A percentile compares a stretch with the other conserved stretches of the same genome.
These are phyloP conservation scores for Tragelaphus oryx DNA, from an alignment of 2,797 vertebrate species.

Conservation along the genomic window DNA sequence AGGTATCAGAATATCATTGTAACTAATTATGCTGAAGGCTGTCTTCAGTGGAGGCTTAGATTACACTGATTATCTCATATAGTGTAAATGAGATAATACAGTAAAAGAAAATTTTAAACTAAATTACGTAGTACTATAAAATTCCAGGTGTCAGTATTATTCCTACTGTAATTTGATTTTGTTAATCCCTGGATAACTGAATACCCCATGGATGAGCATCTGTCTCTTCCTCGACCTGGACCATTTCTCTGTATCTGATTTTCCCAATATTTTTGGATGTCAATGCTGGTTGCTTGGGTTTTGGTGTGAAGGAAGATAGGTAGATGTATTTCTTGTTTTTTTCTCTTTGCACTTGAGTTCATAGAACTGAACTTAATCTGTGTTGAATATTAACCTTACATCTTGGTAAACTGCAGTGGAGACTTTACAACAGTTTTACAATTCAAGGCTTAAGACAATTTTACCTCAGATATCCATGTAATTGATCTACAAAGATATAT, in stretches of 20 bases:
- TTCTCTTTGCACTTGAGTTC: background rate
- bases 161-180: background rate
- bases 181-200: background rate
- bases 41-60: background rate
- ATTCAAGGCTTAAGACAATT: constrained; percentile 21
- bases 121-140: background rate
- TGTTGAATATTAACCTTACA: constrained; percentile 15
- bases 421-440: background rate
- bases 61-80: background rate
- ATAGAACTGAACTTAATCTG: background rate
- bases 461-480: background rate
- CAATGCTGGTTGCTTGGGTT: background rate
- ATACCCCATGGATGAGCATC: background rate
- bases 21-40: background rate
- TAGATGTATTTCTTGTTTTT: background rate
- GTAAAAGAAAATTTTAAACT: background rate
- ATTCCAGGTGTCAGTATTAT: background rate
- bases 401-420: background rate
- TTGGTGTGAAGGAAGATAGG: background rate
- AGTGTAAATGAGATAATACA: background rate
- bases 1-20: background rate
- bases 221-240: background rate
- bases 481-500: background rate
- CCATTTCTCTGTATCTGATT: background rate
- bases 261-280: constrained; percentile 18